Percentiles rank a stretch among this genome's conserved stretches.
phyloP scores from a whole-genome alignment of 1,140 invertebrate species.

The Pectinophora gossypiella region DNA sequence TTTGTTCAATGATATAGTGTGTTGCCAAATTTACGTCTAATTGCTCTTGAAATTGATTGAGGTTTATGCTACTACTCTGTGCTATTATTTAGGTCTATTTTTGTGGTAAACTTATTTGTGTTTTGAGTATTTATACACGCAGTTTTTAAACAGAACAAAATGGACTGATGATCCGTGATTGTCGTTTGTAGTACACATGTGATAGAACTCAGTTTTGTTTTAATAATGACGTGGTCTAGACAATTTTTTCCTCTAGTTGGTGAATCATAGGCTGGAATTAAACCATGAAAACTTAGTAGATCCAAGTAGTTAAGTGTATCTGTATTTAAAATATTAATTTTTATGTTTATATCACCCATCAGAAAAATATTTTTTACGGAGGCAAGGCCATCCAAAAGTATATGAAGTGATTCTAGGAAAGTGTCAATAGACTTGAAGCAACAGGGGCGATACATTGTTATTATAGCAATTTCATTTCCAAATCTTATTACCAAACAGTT shows the following conservation, averaged over 20 bases:
- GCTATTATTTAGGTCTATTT: neutral
- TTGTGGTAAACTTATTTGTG: neutral
- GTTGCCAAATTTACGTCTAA: neutral
- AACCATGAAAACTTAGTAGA: neutral
- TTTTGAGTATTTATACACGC: too few relatives aligned
- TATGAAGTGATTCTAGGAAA: slow-evolving; percentile 21
- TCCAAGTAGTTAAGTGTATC: neutral
- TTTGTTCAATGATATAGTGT: neutral
- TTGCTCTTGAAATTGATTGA: neutral
- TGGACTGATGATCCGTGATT: slow-evolving; percentile 3
- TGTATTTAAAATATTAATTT: neutral
- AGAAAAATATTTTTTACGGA: slow-evolving; percentile 18
- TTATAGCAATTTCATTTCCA: slow-evolving; percentile 9
- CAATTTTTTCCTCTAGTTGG: neutral
- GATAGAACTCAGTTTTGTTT: neutral
- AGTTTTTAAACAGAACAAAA: too few relatives aligned
- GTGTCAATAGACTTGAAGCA: slow-evolving; percentile 5
- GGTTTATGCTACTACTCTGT: neutral
- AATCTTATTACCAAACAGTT: slow-evolving; percentile 17
- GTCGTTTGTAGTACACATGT: neutral
- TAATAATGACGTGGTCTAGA: slow-evolving; percentile 5
- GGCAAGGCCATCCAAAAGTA: slow-evolving; percentile 6
- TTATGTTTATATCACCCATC: slow-evolving; percentile 21
- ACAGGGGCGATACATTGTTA: slow-evolving; percentile 21
- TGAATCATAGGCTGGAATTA: neutral